These are phyloP conservation scores for Pachydiplax longipennis DNA, from an alignment of 2,888 invertebrate species.

Conservation along the genomic window DNA sequence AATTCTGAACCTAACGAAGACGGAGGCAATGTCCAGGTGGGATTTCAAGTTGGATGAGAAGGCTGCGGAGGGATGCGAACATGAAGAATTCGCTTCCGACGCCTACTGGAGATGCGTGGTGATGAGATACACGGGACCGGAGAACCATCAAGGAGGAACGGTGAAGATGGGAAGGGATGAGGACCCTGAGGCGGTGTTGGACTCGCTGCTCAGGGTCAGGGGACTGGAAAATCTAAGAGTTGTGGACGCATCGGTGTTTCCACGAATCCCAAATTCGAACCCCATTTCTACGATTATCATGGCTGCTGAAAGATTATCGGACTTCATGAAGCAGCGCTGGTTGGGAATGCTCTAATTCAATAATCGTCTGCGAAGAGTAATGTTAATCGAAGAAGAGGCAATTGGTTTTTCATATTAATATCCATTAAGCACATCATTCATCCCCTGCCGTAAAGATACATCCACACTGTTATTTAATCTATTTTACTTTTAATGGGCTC, in stretches of 20 bases:
- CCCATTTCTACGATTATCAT: constrained; percentile 56
- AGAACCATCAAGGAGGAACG: constrained; percentile 53
- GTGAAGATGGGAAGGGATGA: constrained; percentile 54
- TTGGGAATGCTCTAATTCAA: too few relatives aligned
- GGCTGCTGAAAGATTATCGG: constrained; percentile 56
- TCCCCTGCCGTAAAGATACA: too few relatives aligned
- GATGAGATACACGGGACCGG: constrained; percentile 50
- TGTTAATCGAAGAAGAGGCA: too few relatives aligned
- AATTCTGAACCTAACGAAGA: constrained; percentile 53
- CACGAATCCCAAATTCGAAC: constrained; percentile 55
- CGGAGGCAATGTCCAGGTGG: constrained; percentile 53
- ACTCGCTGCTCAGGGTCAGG: constrained; percentile 52
- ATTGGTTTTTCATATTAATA: too few relatives aligned
- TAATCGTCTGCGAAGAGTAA: too few relatives aligned
- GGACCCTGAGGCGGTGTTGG: constrained; percentile 54
- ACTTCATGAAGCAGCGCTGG: constrained; percentile 48
- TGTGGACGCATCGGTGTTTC: constrained; percentile 58
- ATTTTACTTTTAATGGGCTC: too few relatives aligned
- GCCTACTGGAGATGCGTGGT: constrained; percentile 53
- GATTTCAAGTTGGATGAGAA: constrained; percentile 52
- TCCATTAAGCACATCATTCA: too few relatives aligned
- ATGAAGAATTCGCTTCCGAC: constrained; percentile 49
- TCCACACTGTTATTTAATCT: too few relatives aligned
- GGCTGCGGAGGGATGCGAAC: constrained; percentile 51
- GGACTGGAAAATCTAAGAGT: constrained; percentile 56